Evolutionary conservation across 2,888 invertebrate species (phyloP), one percentile per base, ranked within the genome.

Genomic region (Thecocarcelia acutangulata): DNA sequence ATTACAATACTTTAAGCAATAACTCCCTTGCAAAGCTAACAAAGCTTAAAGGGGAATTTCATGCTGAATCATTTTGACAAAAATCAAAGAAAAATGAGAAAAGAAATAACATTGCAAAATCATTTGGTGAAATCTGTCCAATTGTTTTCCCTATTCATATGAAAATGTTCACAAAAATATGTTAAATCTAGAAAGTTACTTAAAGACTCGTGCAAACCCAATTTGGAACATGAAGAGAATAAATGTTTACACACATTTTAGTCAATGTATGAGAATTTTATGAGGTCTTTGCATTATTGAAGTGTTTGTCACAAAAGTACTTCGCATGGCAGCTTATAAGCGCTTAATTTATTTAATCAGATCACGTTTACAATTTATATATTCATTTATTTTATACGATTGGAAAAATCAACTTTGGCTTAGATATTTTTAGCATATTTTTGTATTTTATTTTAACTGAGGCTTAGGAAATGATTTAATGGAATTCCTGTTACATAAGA

Each of bases 301-400:
- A 48, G 6, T 28, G 17, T 63, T 33, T 9, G 13, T 21, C 28
- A 50, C 11, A 0, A 3, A 61, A 61, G 54, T 44, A 52, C 52
- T 54, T 46, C 11, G 19, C 6, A 13, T 40, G 42, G 8, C 11
- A 64, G 52, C 28, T 64, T 15, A 50, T 48, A 21, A 33, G 64
- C 17, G 33, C 85, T 84, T 87, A 85, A 85, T 86, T 88, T 86
- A 86, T 84, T 85, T 87, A 88, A 87, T 87, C 88, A 88, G 84
- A 88, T 88, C 88, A 88, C 88, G 88, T 84, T 48, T 63, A 24
- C 48, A 21, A 50, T 54, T n/a, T 73, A 24, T 33, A 12, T 48
- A 52, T 54, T 44, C 61, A 54, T 61, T 61, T 52, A 52, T 59
- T 79, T 19, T 15, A 40, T 61, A 54, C 33, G 56, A 69, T 46